Percentiles rank a stretch among this genome's conserved stretches.
Conservation (phyloP, 2,888 invertebrate genomes). For the Lasius platythorax region DNA sequence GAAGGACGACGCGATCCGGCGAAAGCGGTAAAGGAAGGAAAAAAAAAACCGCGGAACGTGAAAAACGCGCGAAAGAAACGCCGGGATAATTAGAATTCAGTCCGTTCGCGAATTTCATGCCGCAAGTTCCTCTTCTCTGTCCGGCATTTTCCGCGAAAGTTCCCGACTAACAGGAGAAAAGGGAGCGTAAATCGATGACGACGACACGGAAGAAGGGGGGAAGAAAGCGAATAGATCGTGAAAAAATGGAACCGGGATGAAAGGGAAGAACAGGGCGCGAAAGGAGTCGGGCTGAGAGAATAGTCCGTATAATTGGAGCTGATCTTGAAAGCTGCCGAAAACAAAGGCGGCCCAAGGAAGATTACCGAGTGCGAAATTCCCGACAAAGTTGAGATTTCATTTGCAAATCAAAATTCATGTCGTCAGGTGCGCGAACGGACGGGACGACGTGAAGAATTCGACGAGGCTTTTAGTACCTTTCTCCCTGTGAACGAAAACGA, state of each 20-base stretch:
- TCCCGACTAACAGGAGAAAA: constrained; percentile 44
- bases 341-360: constrained; percentile 60
- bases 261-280: neutral
- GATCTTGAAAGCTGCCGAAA: constrained; percentile 53
- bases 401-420: constrained; percentile 71
- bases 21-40: neutral
- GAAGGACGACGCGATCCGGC: constrained; percentile 42
- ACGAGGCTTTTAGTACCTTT: constrained; percentile 41
- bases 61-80: constrained; percentile 48
- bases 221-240: constrained; percentile 17
- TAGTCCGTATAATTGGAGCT: constrained; percentile 63
- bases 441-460: constrained; percentile 52
- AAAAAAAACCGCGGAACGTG: neutral
- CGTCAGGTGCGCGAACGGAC: constrained; percentile 34
- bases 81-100: constrained; percentile 53
- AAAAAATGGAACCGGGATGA: constrained; percentile 7
- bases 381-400: constrained; percentile 62
- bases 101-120: constrained; percentile 48
- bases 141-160: constrained; percentile 52
- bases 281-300: constrained; percentile 51
- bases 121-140: constrained; percentile 31
- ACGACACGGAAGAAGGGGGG: constrained; percentile 8
- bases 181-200: constrained; percentile 31
- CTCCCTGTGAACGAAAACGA: neutral
- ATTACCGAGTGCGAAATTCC: constrained; percentile 44